Evolutionary conservation across 64 coral and sea anemone genomes (phyloP), one percentile per base, ranked within the genome.

Genomic region (Montipora foliosa): DNA sequence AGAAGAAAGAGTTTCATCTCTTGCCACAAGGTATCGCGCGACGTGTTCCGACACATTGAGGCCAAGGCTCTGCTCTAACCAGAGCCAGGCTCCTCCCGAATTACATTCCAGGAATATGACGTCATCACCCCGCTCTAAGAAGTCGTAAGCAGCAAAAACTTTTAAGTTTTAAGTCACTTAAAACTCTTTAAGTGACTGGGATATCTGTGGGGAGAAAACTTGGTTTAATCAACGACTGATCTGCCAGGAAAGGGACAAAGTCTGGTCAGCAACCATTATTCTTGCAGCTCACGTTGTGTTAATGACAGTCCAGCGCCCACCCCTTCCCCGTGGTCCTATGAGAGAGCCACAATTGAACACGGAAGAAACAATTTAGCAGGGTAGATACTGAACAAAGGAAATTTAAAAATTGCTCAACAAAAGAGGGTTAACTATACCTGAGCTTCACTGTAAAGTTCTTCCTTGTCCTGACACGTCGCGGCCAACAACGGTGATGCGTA

Each of bases 41-140:
- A 91, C 67, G 53, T 79, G 78, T 9, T 82, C 67, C 1, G 79
- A 82, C 22, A 82, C 51, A 4, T 50, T 72, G 20, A 82, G 46
- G 74, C 22, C 78, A 46, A 82, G 47, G 47, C 21, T 20, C 3
- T 83, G 7, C 50, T 91, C 89, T 16, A 91, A 80, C 79, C 64
- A 81, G 49, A 91, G 89, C 89, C 89, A 91, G 45, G 78, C 62
- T 45, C 89, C 89, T n/a, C 67, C 66, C 8, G 89, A 67, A 83
- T 91, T 80, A 47, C 89, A 91, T 29, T 91, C 89, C 47, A 91
- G 89, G 50, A 91, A 91, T 71, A 91, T 74, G 48, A 91, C 46
- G 20, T 91, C 76, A 60, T 73, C 25, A 9, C 53, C 79, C 1
- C 51, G 49, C 67, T 82, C 79, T 61, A 91, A 82, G 14, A 91